These are phyloP conservation scores for Cotesia vestalis DNA, from an alignment of 1,140 invertebrate species.

Conservation along the genomic window DNA sequence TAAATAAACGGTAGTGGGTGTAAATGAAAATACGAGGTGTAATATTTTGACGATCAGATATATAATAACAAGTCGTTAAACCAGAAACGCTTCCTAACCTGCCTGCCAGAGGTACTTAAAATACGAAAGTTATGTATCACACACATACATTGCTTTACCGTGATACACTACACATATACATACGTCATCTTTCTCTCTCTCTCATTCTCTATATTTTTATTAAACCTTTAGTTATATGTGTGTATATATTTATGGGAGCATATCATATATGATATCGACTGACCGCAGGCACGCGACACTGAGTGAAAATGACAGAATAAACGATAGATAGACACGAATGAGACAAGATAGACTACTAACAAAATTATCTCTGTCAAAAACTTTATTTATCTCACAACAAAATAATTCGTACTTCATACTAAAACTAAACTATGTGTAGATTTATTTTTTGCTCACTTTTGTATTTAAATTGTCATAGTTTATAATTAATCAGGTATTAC, in stretches of 20 bases:
- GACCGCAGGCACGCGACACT: slow-evolving; percentile 24
- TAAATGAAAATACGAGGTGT: slow-evolving; percentile 5
- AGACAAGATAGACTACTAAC: background rate
- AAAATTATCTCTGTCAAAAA: background rate
- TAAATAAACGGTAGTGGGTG: no score
- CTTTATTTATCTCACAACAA: no score
- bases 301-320: slow-evolving; percentile 32
- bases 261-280: slow-evolving; percentile 10
- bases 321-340: slow-evolving; percentile 26
- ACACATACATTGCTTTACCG: no score
- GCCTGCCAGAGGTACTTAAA: slow-evolving; percentile 12
- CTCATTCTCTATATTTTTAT: background rate
- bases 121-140: background rate
- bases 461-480: no score
- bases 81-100: slow-evolving; percentile 17
- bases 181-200: no score
- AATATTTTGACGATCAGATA: slow-evolving; percentile 8
- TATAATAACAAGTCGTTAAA: slow-evolving; percentile 17
- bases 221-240: background rate
- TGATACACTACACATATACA: no score
- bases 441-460: no score
- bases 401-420: no score
- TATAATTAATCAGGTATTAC: no score
- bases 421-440: no score
- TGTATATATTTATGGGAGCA: slow-evolving; percentile 3